Conservation (phyloP, 2,113 vertebrate species). For the Eptesicus fuscus region DNA sequence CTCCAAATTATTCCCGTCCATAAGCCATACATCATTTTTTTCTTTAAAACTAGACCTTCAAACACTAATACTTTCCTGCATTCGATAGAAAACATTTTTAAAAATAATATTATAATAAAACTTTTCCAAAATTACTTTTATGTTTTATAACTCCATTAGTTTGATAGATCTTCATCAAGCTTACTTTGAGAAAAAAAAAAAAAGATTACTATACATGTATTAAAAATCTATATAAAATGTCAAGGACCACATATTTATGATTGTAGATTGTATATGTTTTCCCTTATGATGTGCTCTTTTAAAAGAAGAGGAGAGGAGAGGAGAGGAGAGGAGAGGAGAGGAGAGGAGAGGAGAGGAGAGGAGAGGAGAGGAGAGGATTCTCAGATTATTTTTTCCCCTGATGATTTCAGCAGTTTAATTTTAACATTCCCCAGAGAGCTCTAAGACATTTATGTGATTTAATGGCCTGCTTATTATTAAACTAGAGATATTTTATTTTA, state of each 20-base stretch:
- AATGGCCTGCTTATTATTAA: not conserved
- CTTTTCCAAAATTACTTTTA: not conserved
- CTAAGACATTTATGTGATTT: slow-evolving; percentile 7
- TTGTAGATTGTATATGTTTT: not conserved
- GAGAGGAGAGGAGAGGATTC: not conserved
- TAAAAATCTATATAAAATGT: not conserved
- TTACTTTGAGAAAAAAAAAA: not conserved
- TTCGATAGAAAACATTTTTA: not conserved
- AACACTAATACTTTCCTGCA: not conserved
- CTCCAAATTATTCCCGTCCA: not conserved
- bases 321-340: not conserved
- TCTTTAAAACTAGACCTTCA: not conserved
- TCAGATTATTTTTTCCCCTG: not conserved
- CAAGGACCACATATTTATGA: not conserved
- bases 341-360: no score
- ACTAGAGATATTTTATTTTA: slow-evolving; percentile 22
- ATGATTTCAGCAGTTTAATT: not conserved
- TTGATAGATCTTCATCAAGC: not conserved
- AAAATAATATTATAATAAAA: not conserved
- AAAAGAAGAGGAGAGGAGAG: not conserved
- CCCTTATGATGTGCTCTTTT: not conserved
- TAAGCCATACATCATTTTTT: not conserved
- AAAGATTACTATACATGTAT: not conserved
- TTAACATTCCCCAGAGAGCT: not conserved
- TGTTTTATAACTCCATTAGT: not conserved